Percentiles rank a stretch among this genome's conserved stretches.
phyloP scores from a whole-genome alignment of 2,797 vertebrate genomes.

The Graptemys geographica region DNA sequence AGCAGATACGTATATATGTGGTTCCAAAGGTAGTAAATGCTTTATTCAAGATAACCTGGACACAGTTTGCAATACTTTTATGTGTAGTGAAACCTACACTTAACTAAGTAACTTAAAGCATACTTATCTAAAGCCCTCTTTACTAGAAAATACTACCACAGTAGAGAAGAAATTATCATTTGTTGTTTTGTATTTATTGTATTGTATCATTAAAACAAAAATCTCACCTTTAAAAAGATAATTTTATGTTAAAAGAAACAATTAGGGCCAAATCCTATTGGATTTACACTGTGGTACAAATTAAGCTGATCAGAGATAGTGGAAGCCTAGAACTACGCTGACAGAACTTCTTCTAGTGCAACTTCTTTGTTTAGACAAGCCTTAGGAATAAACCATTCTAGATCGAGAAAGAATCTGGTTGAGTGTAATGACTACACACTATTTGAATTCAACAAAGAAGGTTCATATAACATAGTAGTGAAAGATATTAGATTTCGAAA shows the following conservation, averaged over 20 bases:
- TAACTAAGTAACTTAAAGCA: background rate
- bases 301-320: constrained; percentile 25
- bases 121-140: constrained; percentile 12
- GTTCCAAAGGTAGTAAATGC: background rate
- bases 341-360: constrained; percentile 22
- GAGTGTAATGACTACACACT: constrained; percentile 2
- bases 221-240: background rate
- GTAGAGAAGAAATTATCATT: constrained; percentile 5
- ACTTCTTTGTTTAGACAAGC: background rate
- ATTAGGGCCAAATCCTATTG: background rate
- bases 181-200: background rate
- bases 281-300: background rate
- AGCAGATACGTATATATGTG: background rate
- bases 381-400: constrained; percentile 8
- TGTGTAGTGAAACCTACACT: background rate
- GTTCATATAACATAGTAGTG: background rate
- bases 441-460: background rate
- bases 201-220: constrained; percentile 48
- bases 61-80: constrained; percentile 8
- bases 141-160: background rate
- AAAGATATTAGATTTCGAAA: background rate
- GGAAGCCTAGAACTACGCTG: constrained; percentile 27
- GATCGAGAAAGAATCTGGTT: background rate
- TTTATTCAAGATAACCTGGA: background rate
- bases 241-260: constrained; percentile 21